Percentiles rank a stretch among this genome's conserved stretches.
phyloP scores from a whole-genome alignment of 64 coral and sea anemone genomes.

The Stichodactyla mertensii region DNA sequence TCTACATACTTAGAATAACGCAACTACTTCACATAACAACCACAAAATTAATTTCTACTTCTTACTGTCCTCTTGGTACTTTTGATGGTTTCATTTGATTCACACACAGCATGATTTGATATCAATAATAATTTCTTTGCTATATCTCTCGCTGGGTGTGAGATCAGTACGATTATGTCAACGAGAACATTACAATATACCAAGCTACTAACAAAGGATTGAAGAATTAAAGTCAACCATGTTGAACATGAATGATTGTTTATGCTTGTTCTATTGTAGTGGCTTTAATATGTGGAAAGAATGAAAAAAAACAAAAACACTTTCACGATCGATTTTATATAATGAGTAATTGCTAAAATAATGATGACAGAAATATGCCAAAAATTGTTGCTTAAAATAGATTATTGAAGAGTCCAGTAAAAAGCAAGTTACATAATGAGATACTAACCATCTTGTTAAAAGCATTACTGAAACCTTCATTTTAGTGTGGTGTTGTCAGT shows the following conservation, averaged over 20 bases:
- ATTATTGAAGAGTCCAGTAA: background rate
- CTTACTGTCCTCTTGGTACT: background rate
- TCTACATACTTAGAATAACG: conserved; percentile 7
- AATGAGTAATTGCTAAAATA: background rate
- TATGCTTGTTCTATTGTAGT: background rate
- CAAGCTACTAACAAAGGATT: too few species aligned
- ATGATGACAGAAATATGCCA: background rate
- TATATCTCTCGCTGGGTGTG: too few species aligned
- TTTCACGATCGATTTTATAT: too few species aligned
- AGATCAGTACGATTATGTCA: too few species aligned
- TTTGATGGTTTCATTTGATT: background rate
- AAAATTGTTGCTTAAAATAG: background rate
- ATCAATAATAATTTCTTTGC: too few species aligned
- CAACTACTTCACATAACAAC: background rate
- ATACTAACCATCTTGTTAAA: too few species aligned
- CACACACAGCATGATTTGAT: background rate
- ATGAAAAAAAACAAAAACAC: too few species aligned
- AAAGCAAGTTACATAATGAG: too few species aligned
- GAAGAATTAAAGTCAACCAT: background rate
- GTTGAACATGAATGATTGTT: background rate
- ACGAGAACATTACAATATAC: background rate
- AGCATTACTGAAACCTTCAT: too few species aligned
- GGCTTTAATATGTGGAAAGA: too few species aligned
- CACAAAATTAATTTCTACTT: background rate
- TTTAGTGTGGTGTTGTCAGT: too few species aligned